Evolutionary conservation across 2,797 vertebrate species (phyloP).

Genomic region (Mastacembelus armatus): DNA sequence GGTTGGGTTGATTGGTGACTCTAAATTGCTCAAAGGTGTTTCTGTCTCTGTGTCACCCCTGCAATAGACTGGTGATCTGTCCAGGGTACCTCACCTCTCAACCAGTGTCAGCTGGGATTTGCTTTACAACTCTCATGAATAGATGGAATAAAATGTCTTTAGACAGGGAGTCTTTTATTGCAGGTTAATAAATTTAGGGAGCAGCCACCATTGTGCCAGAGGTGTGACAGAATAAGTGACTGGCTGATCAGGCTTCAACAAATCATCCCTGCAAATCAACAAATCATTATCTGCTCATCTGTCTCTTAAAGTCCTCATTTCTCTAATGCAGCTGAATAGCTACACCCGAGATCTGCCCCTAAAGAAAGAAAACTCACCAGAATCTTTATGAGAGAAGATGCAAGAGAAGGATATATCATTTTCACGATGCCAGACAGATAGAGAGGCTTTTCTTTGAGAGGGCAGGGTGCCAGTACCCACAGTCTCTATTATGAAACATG

Average conservation of each 20-base stretch:
- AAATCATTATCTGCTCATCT: constrained; percentile 1
- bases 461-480: constrained; percentile 37
- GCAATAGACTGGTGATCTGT: too few species aligned
- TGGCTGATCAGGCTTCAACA: neutral
- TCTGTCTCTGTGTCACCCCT: too few species aligned
- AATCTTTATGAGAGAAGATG: constrained; percentile 4
- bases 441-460: constrained; percentile 3
- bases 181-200: neutral
- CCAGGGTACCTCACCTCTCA: too few species aligned
- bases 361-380: neutral
- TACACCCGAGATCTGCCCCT: neutral
- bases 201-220: neutral
- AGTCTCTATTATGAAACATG: constrained; percentile 45
- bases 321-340: neutral
- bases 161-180: neutral
- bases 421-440: constrained; percentile 20
- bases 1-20: too few species aligned
- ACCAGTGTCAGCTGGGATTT: too few species aligned
- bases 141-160: too few species aligned
- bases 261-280: neutral
- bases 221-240: neutral
- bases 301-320: neutral
- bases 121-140: too few species aligned
- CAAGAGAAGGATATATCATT: neutral
- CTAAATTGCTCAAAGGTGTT: too few species aligned